Percentiles rank a stretch among this genome's conserved stretches.
Conservation (phyloP, 23 tunicate genomes). For the Phallusia fumigata region DNA sequence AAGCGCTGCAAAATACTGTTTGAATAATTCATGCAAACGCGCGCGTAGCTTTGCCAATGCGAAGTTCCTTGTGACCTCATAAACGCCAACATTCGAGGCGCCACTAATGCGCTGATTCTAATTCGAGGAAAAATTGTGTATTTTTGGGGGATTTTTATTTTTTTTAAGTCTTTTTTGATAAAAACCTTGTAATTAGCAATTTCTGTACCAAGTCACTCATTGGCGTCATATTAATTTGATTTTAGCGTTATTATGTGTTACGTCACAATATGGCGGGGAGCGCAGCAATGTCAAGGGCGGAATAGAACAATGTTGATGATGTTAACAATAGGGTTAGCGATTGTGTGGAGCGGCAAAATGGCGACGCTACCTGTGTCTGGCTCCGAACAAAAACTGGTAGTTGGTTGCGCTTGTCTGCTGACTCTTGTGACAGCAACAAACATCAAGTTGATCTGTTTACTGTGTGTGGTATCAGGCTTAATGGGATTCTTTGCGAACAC, state of each 20-base stretch:
- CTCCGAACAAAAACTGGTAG: background rate
- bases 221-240: background rate
- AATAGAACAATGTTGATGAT: background rate
- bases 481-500: too few relatives aligned
- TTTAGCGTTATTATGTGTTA: background rate
- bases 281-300: background rate
- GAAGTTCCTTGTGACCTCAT: slow-evolving; percentile 2
- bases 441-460: too few relatives aligned
- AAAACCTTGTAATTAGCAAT: too few relatives aligned
- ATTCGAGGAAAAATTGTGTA: too few relatives aligned
- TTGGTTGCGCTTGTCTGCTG: too few relatives aligned
- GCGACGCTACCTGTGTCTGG: background rate
- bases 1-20: background rate
- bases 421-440: too few relatives aligned
- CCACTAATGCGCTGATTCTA: too few relatives aligned
- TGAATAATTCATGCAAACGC: slow-evolving; percentile 3
- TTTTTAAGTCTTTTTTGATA: too few relatives aligned
- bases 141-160: too few relatives aligned
- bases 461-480: too few relatives aligned
- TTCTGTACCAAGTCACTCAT: background rate
- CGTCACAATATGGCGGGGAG: slow-evolving; percentile 1
- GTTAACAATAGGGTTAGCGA: background rate
- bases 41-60: background rate
- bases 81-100: background rate
- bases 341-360: background rate